Evolutionary conservation across 2,797 vertebrate species (phyloP).

Genomic region (Oreochromis grahami): DNA sequence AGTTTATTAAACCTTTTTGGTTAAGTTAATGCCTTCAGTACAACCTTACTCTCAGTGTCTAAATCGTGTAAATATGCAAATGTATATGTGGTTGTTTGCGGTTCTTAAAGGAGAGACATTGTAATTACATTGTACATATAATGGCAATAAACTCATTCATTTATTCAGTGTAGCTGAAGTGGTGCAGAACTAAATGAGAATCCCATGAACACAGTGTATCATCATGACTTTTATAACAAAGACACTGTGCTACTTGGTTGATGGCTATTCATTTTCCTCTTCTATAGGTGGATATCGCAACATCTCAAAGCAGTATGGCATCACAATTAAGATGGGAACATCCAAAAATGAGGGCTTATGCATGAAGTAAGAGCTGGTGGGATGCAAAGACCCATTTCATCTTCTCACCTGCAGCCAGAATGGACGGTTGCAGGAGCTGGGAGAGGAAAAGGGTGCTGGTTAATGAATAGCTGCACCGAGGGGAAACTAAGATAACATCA

Average conservation of each 20-base stretch:
- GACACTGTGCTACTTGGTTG: not conserved
- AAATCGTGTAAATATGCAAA: not conserved
- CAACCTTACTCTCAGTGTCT: not conserved
- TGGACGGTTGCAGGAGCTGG: constrained; percentile 80
- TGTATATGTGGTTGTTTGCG: not conserved
- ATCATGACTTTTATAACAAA: not conserved
- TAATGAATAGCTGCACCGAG: not conserved
- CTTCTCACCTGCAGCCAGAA: constrained; percentile 86
- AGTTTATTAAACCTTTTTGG: not conserved
- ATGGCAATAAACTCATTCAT: not conserved
- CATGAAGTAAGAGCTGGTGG: constrained; percentile 87
- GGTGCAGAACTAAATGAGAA: not conserved
- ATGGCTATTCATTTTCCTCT: not conserved
- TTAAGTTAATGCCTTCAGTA: not conserved
- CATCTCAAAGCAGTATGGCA: constrained; percentile 90
- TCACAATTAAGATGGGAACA: constrained; percentile 91
- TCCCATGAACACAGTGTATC: not conserved
- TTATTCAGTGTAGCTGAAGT: not conserved
- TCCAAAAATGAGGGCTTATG: constrained; percentile 82
- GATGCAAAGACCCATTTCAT: constrained; percentile 84
- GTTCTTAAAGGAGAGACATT: not conserved
- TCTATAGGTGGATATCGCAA: constrained; percentile 83
- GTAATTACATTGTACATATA: not conserved
- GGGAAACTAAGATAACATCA: not conserved
- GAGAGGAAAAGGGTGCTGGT: constrained; percentile 86